Base-by-base conservation (phyloP, 2,888 invertebrate genomes). In the Acanthopleura granulata region DNA sequence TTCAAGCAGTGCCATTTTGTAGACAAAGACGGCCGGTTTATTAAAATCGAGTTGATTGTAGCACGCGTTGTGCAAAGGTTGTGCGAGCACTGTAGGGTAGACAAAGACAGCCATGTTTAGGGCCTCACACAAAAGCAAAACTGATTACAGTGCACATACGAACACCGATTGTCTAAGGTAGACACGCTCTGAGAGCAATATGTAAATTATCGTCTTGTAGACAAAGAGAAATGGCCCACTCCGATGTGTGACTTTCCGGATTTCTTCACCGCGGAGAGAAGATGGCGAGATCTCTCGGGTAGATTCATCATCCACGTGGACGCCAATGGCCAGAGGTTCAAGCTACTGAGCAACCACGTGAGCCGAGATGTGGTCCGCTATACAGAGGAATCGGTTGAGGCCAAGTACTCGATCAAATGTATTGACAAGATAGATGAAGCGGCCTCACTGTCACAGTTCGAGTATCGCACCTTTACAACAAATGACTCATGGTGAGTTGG, bases 281-380 rank as follows among this genome's bases (percentile, higher is more conserved):
- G 83, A 74, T 89, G 89, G 89, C 83, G 86, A 18, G 88, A 89
- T 76, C 81, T 88, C 49, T 82, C 82, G 40, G 86, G 86, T 40
- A 80, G 81, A 49, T 83, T 81, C 73, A 74, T 79, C 51, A 78
- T 87, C 50, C 78, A 82, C 22, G 79, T 86, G 16, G 85, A 86
- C 76, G 75, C 78, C 25, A 81, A 83, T 14, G 76, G 81, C 49
- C 84, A 87, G 73, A 80, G 82, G 62, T 80, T 86, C 66, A 78
- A 82, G 49, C 76, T 86, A 14, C 80, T 80, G 71, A 83, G 83
- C 75, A 78, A 51, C 66, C 70, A 18, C 66, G 66, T 72, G 18
- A 77, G 74, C 72, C 78, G 75, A 14, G 75, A 75, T 71, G 75
- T 74, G 49, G 75, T 70, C 49, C 75, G 73, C 49, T 76, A 77